Conservation (phyloP, 2,888 invertebrate species). For the Thymelicus sylvestris region DNA sequence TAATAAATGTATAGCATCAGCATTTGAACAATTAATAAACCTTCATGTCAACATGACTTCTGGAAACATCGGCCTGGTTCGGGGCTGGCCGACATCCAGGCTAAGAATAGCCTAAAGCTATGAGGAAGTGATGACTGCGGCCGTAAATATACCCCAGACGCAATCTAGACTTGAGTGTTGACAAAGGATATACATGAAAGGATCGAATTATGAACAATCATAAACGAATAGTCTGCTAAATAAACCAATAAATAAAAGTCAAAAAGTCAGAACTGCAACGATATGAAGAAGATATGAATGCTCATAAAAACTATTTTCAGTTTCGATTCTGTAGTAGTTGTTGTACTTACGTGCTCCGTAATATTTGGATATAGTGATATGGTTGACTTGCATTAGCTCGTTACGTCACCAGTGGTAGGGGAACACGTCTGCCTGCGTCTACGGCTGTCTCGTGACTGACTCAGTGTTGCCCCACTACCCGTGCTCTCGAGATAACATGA, state of each 20-base stretch:
- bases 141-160: slow-evolving; percentile 30
- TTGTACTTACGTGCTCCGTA: too few species aligned
- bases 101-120: slow-evolving; percentile 59
- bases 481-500: too few species aligned
- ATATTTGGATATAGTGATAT: too few species aligned
- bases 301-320: too few species aligned
- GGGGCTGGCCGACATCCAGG: slow-evolving; percentile 60
- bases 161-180: slow-evolving; percentile 14
- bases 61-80: slow-evolving; percentile 32
- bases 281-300: too few species aligned
- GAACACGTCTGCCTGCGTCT: too few species aligned
- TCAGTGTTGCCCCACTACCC: too few species aligned
- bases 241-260: not conserved
- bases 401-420: too few species aligned
- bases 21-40: slow-evolving; percentile 22
- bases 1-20: not conserved
- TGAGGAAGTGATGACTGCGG: slow-evolving; percentile 57
- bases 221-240: too few species aligned
- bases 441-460: too few species aligned
- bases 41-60: slow-evolving; percentile 28
- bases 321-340: too few species aligned
- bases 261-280: not conserved
- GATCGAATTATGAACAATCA: not conserved
- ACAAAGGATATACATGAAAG: not conserved
- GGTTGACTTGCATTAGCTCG: too few species aligned